Evolutionary conservation across 2,888 invertebrate genomes (phyloP), one percentile per base, ranked within the genome.

Genomic region (Rotaria sp.): DNA sequence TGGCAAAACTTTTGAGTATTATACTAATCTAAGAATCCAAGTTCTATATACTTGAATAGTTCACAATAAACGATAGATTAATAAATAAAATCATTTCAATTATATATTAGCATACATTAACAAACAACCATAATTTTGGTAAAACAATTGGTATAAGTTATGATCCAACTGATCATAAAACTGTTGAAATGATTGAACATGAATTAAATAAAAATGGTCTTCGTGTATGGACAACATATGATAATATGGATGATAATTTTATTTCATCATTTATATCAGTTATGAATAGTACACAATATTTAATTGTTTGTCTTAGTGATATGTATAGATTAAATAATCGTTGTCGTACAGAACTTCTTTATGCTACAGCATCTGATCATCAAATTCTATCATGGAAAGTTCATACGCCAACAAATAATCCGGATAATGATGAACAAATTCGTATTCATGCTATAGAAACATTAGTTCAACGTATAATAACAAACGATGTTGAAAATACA

Each of bases 171-270:
- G 67, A 67, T 67, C 21, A 21, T 35, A 35, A 30, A 67, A 67
- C 21, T 8, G 67, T 35, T 21, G 18, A 35, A 35, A 67, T 67
- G 35, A 67, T 67, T 21, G 67, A 67, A 67, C 67, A 67, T 8
- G 67, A 67, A 67, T 35, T 67, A 67, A 67, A 67, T 38, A 67
- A 67, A 67, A 15, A 18, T 67, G 67, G 67, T 21, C 21, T 35
- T 67, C 67, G 67, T 67, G 67, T 67, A 67, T 67, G 67, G 67
- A 67, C 67, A 35, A 67, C 30, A 15, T 67, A 67, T 67, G 67
- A 67, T 67, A 35, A 67, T 67, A 67, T 67, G 67, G 7, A 67
- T 35, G 67, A 38, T 38, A 15, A 67, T 35, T 67, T 67, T 35
- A 35, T 67, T 21, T 38, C 67, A 15, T 21, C 67, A 67, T 67